phyloP scores from a whole-genome alignment of 2,888 invertebrate species.

The Smittia aterrima region DNA sequence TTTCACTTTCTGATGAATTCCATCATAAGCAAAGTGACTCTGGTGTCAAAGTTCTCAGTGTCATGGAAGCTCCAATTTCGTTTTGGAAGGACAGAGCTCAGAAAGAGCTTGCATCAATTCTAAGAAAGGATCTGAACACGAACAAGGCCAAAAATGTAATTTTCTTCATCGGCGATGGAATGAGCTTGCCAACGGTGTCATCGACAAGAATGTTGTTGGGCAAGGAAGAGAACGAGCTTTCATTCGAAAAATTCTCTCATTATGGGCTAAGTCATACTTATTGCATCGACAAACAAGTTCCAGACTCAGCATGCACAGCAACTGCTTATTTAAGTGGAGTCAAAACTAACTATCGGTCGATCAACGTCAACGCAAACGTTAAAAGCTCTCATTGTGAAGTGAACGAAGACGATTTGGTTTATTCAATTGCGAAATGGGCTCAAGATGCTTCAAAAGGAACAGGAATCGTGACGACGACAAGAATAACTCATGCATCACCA shows the following conservation, averaged over 20 bases:
- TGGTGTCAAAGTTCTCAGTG: background rate
- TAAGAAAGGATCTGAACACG: constrained; percentile 44
- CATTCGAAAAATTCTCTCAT: constrained; percentile 65
- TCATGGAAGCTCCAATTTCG: background rate
- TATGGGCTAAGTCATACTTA: constrained; percentile 63
- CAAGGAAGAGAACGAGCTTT: constrained; percentile 61
- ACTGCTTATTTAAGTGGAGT: constrained; percentile 78
- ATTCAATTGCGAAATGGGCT: constrained; percentile 70
- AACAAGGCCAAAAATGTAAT: constrained; percentile 61
- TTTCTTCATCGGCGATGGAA: constrained; percentile 72
- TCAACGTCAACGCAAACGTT: constrained; percentile 71
- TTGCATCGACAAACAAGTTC: constrained; percentile 72
- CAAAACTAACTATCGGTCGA: constrained; percentile 72
- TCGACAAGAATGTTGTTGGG: constrained; percentile 64
- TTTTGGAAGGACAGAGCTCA: constrained; percentile 52
- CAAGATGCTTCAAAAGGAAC: constrained; percentile 64
- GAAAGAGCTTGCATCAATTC: constrained; percentile 47
- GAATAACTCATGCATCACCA: constrained; percentile 75
- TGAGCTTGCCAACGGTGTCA: constrained; percentile 69
- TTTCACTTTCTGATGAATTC: background rate
- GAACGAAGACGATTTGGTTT: constrained; percentile 59
- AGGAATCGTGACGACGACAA: constrained; percentile 71
- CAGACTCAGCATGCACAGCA: constrained; percentile 81
- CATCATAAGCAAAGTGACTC: background rate
- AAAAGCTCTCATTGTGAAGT: constrained; percentile 63